Evolutionary conservation across 2,113 vertebrate genomes (phyloP).

Genomic region (Chrysochloris asiatica): DNA sequence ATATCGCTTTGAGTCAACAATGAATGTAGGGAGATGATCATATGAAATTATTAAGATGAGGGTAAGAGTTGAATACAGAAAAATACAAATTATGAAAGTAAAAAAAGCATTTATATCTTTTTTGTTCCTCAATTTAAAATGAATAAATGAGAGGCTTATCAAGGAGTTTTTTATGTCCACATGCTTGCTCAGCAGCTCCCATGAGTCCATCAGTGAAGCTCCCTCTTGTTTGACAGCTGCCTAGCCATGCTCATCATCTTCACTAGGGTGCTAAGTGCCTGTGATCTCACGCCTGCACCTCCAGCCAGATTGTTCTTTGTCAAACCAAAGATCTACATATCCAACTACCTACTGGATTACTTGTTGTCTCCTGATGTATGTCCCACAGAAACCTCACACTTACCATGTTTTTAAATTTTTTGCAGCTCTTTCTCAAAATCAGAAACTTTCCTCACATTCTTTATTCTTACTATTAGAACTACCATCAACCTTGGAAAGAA

Average conservation of each 20-base stretch:
- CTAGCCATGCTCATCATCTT: neutral
- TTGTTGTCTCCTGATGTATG: neutral
- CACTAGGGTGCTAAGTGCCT: too few species aligned
- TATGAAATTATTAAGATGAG: conserved; percentile 22
- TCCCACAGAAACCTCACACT: neutral
- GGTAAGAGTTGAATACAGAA: neutral
- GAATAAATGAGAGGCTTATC: neutral
- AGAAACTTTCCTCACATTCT: neutral
- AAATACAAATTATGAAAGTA: neutral
- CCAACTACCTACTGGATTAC: neutral
- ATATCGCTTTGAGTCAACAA: conserved; percentile 53
- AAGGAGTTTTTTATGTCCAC: neutral
- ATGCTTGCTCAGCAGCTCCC: neutral
- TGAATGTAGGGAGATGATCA: conserved; percentile 38
- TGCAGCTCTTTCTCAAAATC: neutral
- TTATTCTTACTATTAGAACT: neutral
- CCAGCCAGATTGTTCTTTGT: neutral
- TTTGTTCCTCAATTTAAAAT: neutral
- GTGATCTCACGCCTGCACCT: accelerated
- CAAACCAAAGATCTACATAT: neutral
- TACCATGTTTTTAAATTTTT: neutral
- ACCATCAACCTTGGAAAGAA: neutral
- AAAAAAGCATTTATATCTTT: neutral
- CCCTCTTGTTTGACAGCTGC: neutral
- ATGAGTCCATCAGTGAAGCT: neutral